These are phyloP conservation scores for Dipus sagitta DNA, from an alignment of 2,797 vertebrate species.

Conservation along the genomic window DNA sequence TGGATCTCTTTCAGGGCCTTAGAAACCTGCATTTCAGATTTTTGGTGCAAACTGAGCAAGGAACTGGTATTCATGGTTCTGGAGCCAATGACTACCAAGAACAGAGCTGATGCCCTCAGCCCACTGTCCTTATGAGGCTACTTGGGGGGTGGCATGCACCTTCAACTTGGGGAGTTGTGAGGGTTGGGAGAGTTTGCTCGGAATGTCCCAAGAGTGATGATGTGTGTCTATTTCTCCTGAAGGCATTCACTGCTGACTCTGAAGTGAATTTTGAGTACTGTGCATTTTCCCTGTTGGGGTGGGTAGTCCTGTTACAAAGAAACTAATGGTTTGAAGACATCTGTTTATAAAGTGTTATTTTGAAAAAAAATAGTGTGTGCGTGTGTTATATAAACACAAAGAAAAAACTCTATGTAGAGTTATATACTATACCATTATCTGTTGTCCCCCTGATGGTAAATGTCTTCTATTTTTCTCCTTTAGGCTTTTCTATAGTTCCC, in stretches of 20 bases:
- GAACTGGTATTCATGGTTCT: not conserved
- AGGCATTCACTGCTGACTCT: not conserved
- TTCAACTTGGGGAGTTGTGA: not conserved
- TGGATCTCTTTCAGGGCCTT: not conserved
- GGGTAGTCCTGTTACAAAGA: not conserved
- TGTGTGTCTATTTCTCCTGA: not conserved
- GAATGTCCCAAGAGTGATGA: not conserved
- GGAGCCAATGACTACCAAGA: not conserved
- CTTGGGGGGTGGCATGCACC: not conserved
- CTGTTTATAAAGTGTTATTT: not conserved
- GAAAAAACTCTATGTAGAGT: constrained; percentile 29
- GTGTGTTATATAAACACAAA: not conserved
- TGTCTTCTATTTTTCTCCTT: constrained; percentile 57
- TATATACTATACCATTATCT: not conserved
- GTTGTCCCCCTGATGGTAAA: constrained; percentile 22
- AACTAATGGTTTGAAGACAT: not conserved
- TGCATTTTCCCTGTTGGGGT: not conserved
- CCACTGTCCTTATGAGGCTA: not conserved
- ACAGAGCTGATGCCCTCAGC: too few species aligned
- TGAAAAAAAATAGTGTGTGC: not conserved
- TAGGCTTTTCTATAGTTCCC: constrained; percentile 62
- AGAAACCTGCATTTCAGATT: not conserved
- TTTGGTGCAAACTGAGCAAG: not conserved
- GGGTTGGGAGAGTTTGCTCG: not conserved
- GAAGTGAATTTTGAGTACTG: too few species aligned